Evolutionary conservation across 2,797 vertebrate species (phyloP), one percentile per base, ranked within the genome.

Genomic region (Siniperca scherzeri): DNA sequence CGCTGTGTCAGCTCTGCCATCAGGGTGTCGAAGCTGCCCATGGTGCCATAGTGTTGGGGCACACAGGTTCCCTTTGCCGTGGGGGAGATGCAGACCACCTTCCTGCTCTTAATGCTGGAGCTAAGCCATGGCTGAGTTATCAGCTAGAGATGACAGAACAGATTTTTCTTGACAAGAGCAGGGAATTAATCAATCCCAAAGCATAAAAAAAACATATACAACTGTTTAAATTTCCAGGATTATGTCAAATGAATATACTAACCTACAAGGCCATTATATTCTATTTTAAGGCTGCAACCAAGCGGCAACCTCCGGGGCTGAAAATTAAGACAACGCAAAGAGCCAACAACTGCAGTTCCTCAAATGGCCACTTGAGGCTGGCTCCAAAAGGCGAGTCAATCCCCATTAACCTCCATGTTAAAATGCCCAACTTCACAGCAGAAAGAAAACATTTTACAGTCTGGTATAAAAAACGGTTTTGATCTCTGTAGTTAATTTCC

Each of bases 1-100:
- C 60, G 88, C 83, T 81, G 82, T 0, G 17, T 87, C 78, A 96
- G 90, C 25, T 89, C 85, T 0, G 84, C 71, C 91, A 95, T 94
- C 73, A 96, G 86, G 2, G 60, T 78, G 12, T 95, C 85, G 7
- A 95, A 93, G 78, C 95, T 91, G 30, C 86, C 90, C 91, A 92
- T 92, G 82, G 91, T 92, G 87, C 80, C 89, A 3, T 82, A 93
- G 74, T 93, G 92, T 16, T 89, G 90, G 7, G 93, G 91, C 30
- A 94, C 86, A 5, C 46, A 93, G 27, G 92, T 93, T 8, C 87
- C 91, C 19, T 85, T 84, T 0, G 91, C 80, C 0, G 88, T 90
- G 74, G 93, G 94, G 0, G 69, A 86, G 67, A 69, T 57, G 40
- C 77, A 77, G 19, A 94, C 61, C 27, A 85, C 75, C 67, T 60